Percentiles rank a stretch among this genome's conserved stretches.
Conservation (phyloP, 2,113 vertebrate genomes). For the Perca schrenkii region DNA sequence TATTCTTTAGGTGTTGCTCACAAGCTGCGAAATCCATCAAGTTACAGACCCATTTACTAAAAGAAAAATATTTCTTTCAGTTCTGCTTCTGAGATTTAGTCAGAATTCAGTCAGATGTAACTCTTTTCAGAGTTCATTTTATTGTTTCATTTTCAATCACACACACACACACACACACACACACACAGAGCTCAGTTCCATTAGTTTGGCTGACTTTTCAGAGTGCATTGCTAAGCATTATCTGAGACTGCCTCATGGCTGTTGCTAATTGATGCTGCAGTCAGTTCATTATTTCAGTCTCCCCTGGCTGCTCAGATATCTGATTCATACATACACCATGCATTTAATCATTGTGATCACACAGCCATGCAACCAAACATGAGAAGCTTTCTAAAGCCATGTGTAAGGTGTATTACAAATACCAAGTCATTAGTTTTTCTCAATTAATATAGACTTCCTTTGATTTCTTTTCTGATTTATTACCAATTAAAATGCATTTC, state of each 20-base stretch:
- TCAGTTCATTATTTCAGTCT: slow-evolving; percentile 73
- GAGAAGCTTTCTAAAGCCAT: slow-evolving; percentile 24
- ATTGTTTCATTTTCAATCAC: slow-evolving; percentile 56
- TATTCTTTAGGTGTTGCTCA: slow-evolving; percentile 39
- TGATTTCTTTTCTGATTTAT: not conserved
- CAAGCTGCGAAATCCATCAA: slow-evolving; percentile 51
- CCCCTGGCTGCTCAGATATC: slow-evolving; percentile 61
- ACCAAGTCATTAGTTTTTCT: not conserved
- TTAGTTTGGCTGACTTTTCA: slow-evolving; percentile 67
- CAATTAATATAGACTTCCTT: not conserved
- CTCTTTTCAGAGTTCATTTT: slow-evolving; percentile 50
- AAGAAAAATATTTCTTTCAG: slow-evolving; percentile 57
- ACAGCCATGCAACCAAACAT: slow-evolving; percentile 20
- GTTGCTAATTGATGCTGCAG: slow-evolving; percentile 72
- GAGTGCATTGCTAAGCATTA: slow-evolving; percentile 72
- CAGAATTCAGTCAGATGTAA: slow-evolving; percentile 62
- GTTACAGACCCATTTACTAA: slow-evolving; percentile 53
- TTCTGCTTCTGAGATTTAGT: slow-evolving; percentile 58
- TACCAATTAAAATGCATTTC: not conserved
- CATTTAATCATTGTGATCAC: slow-evolving; percentile 62
- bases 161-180: slow-evolving; percentile 17
- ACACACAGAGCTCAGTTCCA: slow-evolving; percentile 24
- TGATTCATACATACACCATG: slow-evolving; percentile 52
- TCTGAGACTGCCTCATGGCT: slow-evolving; percentile 63
- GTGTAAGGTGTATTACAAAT: slow-evolving; percentile 9